Evolutionary conservation across 2,113 vertebrate species (phyloP).

Genomic region (Halcyon malimbica): DNA sequence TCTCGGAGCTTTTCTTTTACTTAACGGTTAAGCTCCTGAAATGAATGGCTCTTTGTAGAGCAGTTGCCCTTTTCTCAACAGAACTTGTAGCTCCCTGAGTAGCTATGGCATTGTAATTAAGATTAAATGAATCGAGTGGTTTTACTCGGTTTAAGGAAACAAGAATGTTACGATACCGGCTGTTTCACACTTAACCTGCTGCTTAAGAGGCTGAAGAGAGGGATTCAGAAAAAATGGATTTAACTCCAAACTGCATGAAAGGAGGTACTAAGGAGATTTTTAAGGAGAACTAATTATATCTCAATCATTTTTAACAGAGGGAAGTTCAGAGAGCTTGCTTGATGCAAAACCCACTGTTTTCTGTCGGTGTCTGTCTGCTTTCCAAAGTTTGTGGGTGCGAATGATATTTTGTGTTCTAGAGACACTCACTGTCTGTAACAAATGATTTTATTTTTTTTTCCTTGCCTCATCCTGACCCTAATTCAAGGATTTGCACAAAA

Average conservation of each 20-base stretch:
- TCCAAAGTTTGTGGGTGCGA: neutral
- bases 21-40: neutral
- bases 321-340: neutral
- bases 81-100: neutral
- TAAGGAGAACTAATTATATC: neutral
- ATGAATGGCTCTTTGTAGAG: neutral
- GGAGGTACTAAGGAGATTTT: neutral
- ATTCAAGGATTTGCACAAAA: neutral
- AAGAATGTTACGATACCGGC: neutral
- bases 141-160: neutral
- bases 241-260: neutral
- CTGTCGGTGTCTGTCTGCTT: neutral
- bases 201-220: neutral
- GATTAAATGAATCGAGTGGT: neutral
- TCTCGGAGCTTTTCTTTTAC: neutral
- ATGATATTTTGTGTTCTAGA: neutral
- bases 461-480: neutral
- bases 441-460: neutral
- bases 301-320: neutral
- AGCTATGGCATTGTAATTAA: neutral
- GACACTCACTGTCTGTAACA: neutral
- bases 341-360: neutral
- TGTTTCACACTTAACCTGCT: neutral
- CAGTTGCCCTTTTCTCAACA: neutral
- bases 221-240: neutral